Evolutionary conservation across 2,113 vertebrate genomes (phyloP).

Genomic region (Thermophis baileyi): DNA sequence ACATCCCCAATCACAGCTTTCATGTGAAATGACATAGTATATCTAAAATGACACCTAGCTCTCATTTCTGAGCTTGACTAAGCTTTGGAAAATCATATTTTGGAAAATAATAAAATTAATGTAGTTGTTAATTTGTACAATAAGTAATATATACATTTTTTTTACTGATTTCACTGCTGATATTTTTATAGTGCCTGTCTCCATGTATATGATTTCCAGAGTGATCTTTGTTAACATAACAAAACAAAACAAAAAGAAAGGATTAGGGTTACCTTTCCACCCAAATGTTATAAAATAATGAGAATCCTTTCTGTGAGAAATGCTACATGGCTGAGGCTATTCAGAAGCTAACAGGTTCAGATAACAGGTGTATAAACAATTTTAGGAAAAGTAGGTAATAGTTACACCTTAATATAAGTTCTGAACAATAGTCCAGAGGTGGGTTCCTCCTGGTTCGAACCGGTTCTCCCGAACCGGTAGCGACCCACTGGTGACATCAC

Average conservation of each 20-base stretch:
- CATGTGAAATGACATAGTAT: no score
- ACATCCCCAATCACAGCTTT: no score
- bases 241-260: neutral
- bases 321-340: neutral
- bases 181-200: slow-evolving; percentile 11
- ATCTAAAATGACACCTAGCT: no score
- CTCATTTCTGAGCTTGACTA: no score
- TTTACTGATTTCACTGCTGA: slow-evolving; percentile 49
- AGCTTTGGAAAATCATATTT: neutral
- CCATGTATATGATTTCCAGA: neutral
- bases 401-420: neutral
- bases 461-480: no score
- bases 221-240: neutral
- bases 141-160: slow-evolving; percentile 2
- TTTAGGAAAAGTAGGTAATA: slow-evolving; percentile 15
- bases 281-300: neutral
- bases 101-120: neutral
- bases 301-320: slow-evolving; percentile 1
- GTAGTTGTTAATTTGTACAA: neutral
- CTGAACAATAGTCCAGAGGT: slow-evolving; percentile 24
- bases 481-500: no score
- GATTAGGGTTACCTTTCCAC: neutral
- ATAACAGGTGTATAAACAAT: neutral
- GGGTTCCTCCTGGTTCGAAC: no score
- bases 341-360: neutral